phyloP scores from a whole-genome alignment of 2,113 vertebrate species.

The Spheniscus mendiculus region DNA sequence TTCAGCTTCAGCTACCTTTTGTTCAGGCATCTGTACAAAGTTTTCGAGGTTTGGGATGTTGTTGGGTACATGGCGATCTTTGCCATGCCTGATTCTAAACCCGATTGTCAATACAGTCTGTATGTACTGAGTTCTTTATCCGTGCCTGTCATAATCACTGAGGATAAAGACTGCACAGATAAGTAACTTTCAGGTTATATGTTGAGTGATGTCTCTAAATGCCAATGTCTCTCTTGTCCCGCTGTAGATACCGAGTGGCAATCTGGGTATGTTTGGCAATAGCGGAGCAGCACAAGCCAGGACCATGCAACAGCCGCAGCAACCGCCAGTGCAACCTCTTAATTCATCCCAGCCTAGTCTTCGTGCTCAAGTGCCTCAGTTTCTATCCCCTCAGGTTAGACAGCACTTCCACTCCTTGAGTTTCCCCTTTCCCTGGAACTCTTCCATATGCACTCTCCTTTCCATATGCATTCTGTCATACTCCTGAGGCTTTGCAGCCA shows the following conservation, averaged over 20 bases:
- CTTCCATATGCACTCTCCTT: background rate
- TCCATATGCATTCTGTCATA: background rate
- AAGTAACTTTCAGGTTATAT: background rate
- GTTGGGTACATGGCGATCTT: rapidly evolving
- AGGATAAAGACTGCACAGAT: background rate
- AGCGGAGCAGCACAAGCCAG: conserved; percentile 93
- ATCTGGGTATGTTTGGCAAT: conserved; percentile 93
- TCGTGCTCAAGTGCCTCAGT: conserved; percentile 99
- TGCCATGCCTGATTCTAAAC: background rate
- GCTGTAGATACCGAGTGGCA: conserved; percentile 92
- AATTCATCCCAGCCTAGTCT: conserved; percentile 99
- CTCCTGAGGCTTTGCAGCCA: background rate
- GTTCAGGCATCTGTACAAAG: background rate
- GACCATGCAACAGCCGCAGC: conserved; percentile 89
- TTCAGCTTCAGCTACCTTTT: background rate
- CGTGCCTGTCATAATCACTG: rapidly evolving
- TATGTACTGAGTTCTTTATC: background rate
- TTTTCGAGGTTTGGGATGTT: background rate
- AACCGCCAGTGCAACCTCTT: conserved; percentile 94
- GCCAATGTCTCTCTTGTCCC: background rate
- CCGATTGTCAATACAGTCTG: background rate
- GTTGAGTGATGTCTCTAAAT: background rate
- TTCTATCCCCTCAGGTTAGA: conserved; percentile 98
- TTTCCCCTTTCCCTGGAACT: background rate
- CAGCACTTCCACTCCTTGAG: background rate